Conservation (phyloP, 1,140 invertebrate species). For the Thaumetopoea pityocampa region DNA sequence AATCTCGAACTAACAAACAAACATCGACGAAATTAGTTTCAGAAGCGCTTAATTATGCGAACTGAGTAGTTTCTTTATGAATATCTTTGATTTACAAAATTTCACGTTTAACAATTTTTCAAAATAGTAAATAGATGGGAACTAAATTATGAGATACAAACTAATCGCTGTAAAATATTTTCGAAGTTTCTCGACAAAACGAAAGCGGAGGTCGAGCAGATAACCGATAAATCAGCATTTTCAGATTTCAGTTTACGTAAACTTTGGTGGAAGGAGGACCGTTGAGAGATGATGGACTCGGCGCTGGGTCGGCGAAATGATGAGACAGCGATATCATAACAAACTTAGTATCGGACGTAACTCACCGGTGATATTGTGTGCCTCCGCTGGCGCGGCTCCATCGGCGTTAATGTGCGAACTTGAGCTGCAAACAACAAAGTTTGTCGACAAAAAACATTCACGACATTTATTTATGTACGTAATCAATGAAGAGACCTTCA, state of each 20-base stretch:
- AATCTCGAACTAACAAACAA: no score
- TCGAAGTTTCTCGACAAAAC: background rate
- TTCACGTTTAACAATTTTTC: no score
- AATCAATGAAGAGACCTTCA: no score
- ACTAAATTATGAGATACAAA: conserved; percentile 4
- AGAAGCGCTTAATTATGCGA: no score
- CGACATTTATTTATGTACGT: background rate
- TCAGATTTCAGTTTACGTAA: conserved; percentile 25
- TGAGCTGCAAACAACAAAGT: conserved; percentile 38
- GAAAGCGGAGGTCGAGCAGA: conserved; percentile 7
- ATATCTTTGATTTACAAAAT: no score
- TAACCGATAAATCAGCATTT: conserved; percentile 22
- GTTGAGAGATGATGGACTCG: conserved; percentile 18
- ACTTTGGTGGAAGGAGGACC: conserved; percentile 18
- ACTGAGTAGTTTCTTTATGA: no score
- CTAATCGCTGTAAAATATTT: conserved; percentile 4
- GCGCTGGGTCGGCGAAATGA: conserved; percentile 14
- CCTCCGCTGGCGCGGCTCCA: conserved; percentile 24
- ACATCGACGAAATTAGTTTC: no score
- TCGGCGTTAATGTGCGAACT: conserved; percentile 30
- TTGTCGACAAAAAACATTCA: conserved; percentile 4
- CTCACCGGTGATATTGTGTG: conserved; percentile 30
- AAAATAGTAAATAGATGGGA: no score
- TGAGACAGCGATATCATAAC: conserved; percentile 26
- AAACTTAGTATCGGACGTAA: conserved; percentile 25